Base-by-base conservation (phyloP, 2,888 invertebrate species). In the Nemotelus nigrinus region DNA sequence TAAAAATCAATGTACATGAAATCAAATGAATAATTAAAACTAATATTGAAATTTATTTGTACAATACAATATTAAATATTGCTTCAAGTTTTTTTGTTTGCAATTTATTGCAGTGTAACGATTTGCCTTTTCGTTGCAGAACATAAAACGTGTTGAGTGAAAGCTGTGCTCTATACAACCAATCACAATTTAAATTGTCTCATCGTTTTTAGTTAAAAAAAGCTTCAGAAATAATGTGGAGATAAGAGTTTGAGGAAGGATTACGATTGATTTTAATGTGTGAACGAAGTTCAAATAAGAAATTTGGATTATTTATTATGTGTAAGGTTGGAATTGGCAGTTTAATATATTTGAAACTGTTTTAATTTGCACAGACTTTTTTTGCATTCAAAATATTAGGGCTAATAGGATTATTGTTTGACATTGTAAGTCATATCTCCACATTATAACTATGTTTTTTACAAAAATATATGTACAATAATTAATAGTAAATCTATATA, bases 131-230 rank as follows among this genome's bases (percentile, higher is more conserved):
- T 70, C 57, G 58, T 77, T 64, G 3, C 4, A 25, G 45, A 64
- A 57, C 57, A 57, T 25, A 63, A 4, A 39, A 8, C 7, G 10
- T 63, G 10, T 41, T 25, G 41, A 43, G 7, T 63, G 7, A 74
- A 48, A 74, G 70, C 65, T 77, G 78, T 78, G 78, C 78, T 78
- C 76, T 77, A 76, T 78, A 67, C 39, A 72, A 78, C 78, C 78
- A 78, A 78, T 78, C 72, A 70, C 74, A 68, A 25, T 68, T 25
- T 44, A 25, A 25, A 72, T 71, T 4, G 44, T 74, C 48, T 71
- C 8, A 45, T 41, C 10, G 25, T 55, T 68, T 55, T 43, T 70
- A 55, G 43, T 43, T 43, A 70, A 55, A 48, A 8, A 39, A 41
- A 65, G 41, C 55, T 55, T 71, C 7, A 63, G 8, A 63, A 3